Evolutionary conservation across 1,140 invertebrate genomes (phyloP).

Genomic region (Trissolcus basalis): DNA sequence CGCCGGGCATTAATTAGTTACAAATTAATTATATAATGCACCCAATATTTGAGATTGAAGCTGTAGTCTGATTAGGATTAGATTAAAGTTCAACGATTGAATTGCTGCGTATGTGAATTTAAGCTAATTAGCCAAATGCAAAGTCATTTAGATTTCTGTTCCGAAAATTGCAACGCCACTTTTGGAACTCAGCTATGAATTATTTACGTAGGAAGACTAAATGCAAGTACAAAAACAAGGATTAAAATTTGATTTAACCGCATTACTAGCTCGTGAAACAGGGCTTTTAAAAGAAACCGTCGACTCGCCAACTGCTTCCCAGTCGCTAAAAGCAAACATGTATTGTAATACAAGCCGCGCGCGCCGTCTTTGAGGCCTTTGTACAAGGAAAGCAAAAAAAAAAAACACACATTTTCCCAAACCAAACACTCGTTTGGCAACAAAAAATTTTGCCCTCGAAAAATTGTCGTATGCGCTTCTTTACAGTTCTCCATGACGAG

Average conservation of each 20-base stretch:
- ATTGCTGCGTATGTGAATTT: too few relatives aligned
- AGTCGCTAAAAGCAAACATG: slow-evolving; percentile 37
- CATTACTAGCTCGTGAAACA: slow-evolving; percentile 1
- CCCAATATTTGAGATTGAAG: slow-evolving; percentile 41
- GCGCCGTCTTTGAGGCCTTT: slow-evolving; percentile 35
- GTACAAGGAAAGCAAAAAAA: neutral
- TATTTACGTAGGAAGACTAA: neutral
- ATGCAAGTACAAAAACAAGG: neutral
- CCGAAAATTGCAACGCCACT: too few relatives aligned
- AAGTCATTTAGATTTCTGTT: too few relatives aligned
- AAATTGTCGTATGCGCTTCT: slow-evolving; percentile 28
- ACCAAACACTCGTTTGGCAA: slow-evolving; percentile 33
- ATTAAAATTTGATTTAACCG: slow-evolving; percentile 1
- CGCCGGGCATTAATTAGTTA: slow-evolving; percentile 44
- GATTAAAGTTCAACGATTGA: slow-evolving; percentile 58
- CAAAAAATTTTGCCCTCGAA: slow-evolving; percentile 30
- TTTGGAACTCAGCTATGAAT: neutral
- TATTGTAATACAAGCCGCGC: slow-evolving; percentile 31
- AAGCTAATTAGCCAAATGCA: slow-evolving; percentile 27
- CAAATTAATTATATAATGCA: slow-evolving; percentile 54
- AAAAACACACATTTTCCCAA: slow-evolving; percentile 35
- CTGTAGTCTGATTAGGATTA: slow-evolving; percentile 48
- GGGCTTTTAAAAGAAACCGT: slow-evolving; percentile 16
- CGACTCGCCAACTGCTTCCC: slow-evolving; percentile 33
- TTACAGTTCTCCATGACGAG: slow-evolving; percentile 18